phyloP scores from a whole-genome alignment of 2,888 invertebrate species.

The Cataglyphis cursor region DNA sequence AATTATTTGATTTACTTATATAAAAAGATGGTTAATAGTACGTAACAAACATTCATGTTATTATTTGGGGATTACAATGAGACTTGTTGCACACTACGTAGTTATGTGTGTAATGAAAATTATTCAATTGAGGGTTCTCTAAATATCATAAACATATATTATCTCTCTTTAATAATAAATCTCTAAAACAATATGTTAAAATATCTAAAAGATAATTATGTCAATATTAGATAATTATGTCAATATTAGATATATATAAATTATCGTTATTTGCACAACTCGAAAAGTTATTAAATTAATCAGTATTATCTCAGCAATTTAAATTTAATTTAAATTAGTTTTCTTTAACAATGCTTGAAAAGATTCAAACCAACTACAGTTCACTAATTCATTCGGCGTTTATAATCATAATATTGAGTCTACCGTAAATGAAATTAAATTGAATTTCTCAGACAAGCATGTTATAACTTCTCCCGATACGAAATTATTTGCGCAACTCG shows the following conservation, averaged over 20 bases:
- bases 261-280: not conserved
- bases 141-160: not conserved
- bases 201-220: not conserved
- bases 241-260: not conserved
- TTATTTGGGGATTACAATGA: not conserved
- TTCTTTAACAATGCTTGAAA: not conserved
- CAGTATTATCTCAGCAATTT: not conserved
- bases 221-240: not conserved
- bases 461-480: not conserved
- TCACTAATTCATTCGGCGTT: not conserved
- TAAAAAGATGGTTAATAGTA: not conserved
- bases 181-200: not conserved
- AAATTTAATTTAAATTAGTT: not conserved
- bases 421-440: constrained; percentile 10
- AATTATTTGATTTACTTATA: not conserved
- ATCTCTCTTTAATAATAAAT: constrained; percentile 8
- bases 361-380: not conserved
- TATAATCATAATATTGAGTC: not conserved
- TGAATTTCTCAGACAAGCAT: not conserved
- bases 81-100: not conserved
- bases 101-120: not conserved
- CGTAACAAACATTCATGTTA: not conserved
- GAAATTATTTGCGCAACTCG: constrained; percentile 9
- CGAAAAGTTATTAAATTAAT: not conserved
- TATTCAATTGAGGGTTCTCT: not conserved